A percentile compares a stretch with the other conserved stretches of the same genome.
These are phyloP conservation scores for Paratrypauchen microcephalus DNA, from an alignment of 2,797 vertebrate species.

Conservation along the genomic window DNA sequence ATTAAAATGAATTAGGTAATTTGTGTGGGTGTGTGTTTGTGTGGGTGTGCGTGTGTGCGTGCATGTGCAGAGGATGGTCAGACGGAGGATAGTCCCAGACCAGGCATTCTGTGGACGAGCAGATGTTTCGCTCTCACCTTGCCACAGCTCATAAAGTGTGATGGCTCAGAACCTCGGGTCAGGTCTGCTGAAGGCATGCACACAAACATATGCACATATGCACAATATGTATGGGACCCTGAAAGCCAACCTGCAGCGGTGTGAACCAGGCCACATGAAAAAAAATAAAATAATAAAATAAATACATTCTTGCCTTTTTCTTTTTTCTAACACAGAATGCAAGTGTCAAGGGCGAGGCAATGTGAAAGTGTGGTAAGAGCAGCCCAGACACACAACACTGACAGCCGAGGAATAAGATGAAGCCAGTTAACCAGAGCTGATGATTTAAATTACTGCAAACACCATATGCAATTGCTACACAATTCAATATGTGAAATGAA, in stretches of 20 bases:
- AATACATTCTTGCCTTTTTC: constrained; percentile 7
- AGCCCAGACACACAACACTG: background rate
- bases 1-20: too few species aligned
- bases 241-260: background rate
- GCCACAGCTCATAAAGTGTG: constrained; percentile 78
- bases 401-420: background rate
- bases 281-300: constrained; percentile 1
- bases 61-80: constrained; percentile 22
- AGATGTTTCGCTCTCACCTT: constrained; percentile 79
- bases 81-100: constrained; percentile 51
- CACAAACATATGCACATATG: constrained; percentile 15
- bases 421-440: background rate
- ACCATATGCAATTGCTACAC: background rate
- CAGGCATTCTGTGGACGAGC: constrained; percentile 68
- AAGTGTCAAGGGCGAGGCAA: constrained; percentile 52
- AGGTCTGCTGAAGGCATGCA: constrained; percentile 45
- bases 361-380: constrained; percentile 45
- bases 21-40: too few species aligned
- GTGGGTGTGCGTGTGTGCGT: background rate
- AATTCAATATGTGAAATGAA: background rate
- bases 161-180: constrained; percentile 68
- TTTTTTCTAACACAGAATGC: constrained; percentile 10
- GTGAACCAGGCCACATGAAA: background rate
- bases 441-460: background rate
- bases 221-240: background rate